These are phyloP conservation scores for Psephotus haematonotus DNA, from an alignment of 2,113 vertebrate species.

Conservation along the genomic window DNA sequence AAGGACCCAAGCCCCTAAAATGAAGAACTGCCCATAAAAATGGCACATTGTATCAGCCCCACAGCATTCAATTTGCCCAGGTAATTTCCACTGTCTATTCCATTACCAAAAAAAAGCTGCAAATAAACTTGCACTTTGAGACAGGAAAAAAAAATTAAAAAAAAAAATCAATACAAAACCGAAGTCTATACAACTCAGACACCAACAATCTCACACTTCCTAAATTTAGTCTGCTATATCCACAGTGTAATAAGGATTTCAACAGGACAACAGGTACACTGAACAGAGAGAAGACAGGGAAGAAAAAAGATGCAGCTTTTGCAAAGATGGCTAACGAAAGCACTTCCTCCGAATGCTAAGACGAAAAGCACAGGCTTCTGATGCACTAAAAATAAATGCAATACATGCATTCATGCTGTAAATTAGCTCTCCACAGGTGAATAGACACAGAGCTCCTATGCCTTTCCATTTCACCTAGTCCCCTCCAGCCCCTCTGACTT, in stretches of 20 bases:
- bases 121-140: not conserved
- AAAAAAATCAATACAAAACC: not conserved
- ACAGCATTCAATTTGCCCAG: not conserved
- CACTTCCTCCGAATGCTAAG: not conserved
- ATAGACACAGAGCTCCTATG: not conserved
- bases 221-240: not conserved
- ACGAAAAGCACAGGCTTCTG: not conserved
- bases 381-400: not conserved
- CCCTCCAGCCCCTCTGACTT: not conserved
- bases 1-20: not conserved
- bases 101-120: not conserved
- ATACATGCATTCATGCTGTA: not conserved
- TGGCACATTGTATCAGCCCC: not conserved
- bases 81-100: not conserved
- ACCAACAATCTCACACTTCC: accelerated
- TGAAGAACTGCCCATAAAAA: not conserved
- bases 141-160: not conserved
- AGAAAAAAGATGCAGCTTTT: not conserved
- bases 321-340: conserved; percentile 29
- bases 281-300: not conserved
- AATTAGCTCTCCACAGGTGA: not conserved
- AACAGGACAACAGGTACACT: not conserved
- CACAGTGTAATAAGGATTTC: not conserved
- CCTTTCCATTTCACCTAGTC: not conserved
- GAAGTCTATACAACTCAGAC: not conserved